phyloP scores from a whole-genome alignment of 2,888 invertebrate genomes.

The Leucophenga montana region DNA sequence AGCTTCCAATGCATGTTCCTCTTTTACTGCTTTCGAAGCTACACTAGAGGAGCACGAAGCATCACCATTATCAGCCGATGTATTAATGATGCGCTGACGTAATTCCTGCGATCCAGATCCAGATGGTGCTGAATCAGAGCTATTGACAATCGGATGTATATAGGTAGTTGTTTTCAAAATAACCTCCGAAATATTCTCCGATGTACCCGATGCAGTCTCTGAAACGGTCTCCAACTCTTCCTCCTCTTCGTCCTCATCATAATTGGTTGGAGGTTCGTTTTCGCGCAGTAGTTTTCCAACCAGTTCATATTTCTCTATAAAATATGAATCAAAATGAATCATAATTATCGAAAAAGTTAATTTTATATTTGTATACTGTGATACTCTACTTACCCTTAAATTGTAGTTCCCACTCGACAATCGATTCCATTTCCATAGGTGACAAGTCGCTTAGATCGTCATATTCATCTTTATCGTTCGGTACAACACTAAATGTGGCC shows the following conservation, averaged over 20 bases:
- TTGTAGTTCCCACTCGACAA: slow-evolving; percentile 97
- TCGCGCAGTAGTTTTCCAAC: slow-evolving; percentile 93
- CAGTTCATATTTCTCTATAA: slow-evolving; percentile 91
- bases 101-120: too few species aligned
- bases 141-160: too few species aligned
- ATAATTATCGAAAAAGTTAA: too few species aligned
- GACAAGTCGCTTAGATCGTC: slow-evolving; percentile 96
- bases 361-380: background rate
- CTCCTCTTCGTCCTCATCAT: slow-evolving; percentile 87
- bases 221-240: slow-evolving; percentile 49
- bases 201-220: background rate
- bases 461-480: slow-evolving; percentile 86
- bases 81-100: too few species aligned
- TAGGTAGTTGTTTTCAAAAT: too few species aligned
- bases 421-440: slow-evolving; percentile 94
- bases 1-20: too few species aligned
- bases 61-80: too few species aligned
- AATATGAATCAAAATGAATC: background rate
- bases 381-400: slow-evolving; percentile 83
- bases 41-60: too few species aligned
- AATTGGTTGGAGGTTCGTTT: slow-evolving; percentile 91
- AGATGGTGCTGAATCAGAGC: too few species aligned
- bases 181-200: too few species aligned
- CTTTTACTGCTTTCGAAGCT: too few species aligned
- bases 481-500: slow-evolving; percentile 91